These are phyloP conservation scores for Pyralis farinalis DNA, from an alignment of 2,888 invertebrate species.

Conservation along the genomic window DNA sequence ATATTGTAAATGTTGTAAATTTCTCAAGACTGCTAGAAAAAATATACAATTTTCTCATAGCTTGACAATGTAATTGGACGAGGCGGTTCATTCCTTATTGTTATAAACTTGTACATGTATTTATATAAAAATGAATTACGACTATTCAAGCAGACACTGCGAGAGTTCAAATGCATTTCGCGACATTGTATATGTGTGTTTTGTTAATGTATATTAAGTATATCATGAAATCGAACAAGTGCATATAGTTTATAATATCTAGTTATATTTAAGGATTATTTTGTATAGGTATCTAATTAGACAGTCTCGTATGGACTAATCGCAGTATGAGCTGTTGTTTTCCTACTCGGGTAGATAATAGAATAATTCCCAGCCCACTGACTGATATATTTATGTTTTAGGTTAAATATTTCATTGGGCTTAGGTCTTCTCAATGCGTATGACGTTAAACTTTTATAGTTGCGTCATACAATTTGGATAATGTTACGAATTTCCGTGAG, in stretches of 20 bases:
- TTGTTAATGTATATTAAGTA: constrained; percentile 54
- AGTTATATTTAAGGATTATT: constrained; percentile 33
- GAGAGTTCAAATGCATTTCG: constrained; percentile 53
- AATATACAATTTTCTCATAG: not conserved
- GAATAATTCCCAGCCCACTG: constrained; percentile 57
- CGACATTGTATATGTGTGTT: constrained; percentile 45
- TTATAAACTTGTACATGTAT: constrained; percentile 31
- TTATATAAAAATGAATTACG: constrained; percentile 43
- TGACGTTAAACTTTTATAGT: constrained; percentile 2
- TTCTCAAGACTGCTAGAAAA: constrained; percentile 6
- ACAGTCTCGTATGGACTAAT: constrained; percentile 18
- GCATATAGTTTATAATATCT: constrained; percentile 38
- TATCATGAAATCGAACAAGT: constrained; percentile 74
- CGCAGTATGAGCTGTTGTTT: constrained; percentile 29
- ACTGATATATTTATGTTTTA: constrained; percentile 73
- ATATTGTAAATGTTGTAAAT: constrained; percentile 9
- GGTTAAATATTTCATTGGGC: constrained; percentile 57
- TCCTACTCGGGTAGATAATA: constrained; percentile 50
- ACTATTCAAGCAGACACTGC: constrained; percentile 26
- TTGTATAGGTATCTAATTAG: constrained; percentile 23
- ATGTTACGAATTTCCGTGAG: too few species aligned
- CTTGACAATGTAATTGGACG: not conserved
- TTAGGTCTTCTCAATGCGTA: constrained; percentile 17
- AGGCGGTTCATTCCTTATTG: constrained; percentile 31
- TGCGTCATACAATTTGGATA: not conserved